Base-by-base conservation (phyloP, 1,140 invertebrate genomes). In the Caerostris darwini region DNA sequence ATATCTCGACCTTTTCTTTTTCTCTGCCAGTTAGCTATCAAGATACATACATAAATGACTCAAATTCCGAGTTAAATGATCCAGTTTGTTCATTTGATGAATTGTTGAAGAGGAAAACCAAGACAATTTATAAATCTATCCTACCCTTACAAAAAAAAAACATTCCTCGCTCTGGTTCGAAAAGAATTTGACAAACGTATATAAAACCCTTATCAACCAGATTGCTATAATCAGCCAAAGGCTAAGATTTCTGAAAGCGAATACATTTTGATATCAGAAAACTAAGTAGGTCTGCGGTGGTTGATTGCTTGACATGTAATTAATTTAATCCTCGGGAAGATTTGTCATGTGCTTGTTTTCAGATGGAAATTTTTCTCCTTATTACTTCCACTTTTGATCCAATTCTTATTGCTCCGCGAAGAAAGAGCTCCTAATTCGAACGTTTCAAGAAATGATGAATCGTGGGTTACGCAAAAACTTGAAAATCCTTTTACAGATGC, bases 331-430 rank as follows among this genome's bases (percentile, higher is more conserved):
- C 56, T 19, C 10, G n/a, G 4, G 54, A 59, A 85, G 82, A 85
- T 85, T 85, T 59, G 82, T 85, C 82, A 85, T n/a, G 19, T 59
- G 82, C 6, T 57, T 58, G 54, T 85, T 85, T 85, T 85, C 82
- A 85, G 19, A 85, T 85, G 82, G 82, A 58, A 85, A 85, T 85
- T 85, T 85, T 19, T 58, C 82, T 10, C 56, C 82, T 58, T 85
- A 34, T 85, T 85, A 19, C 17, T 17, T 56, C 7, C n/a, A 10
- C 82, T 19, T 56, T 57, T 85, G 56, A 59, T 85, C 82, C 54
- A 59, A 34, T 85, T 85, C 82, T 59, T 7, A 19, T 54, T 57
- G 17, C 69, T 85, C n/a, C 8, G 3, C 12, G 14, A 59, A 85
- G 82, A 85, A 85, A 17, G 82, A 56, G 50, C 57, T 19, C 54